Base-by-base conservation (phyloP, 2,888 invertebrate genomes). In the Erebia aethiops region DNA sequence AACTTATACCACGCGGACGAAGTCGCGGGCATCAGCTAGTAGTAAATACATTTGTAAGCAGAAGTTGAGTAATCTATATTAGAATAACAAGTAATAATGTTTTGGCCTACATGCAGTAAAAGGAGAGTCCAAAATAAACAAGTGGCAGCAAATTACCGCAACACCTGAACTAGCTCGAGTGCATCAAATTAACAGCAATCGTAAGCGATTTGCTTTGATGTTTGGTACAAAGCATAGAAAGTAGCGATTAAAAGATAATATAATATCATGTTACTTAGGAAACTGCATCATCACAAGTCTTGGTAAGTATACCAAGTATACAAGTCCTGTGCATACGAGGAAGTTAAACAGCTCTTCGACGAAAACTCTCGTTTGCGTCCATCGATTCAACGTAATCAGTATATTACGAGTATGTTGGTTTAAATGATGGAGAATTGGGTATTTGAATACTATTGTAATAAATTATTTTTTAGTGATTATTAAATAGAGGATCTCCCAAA, bases 101-200 rank as follows among this genome's bases (percentile, higher is more conserved):
- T 18, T 21, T 61, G 57, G 35, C 56, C 26, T n/a, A 18, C 57
- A 51, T 46, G 16, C 26, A 63, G 57, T 68, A 61, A 72, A 62
- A 72, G 69, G 62, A 43, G 51, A 54, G 16, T 61, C 46, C n/a
- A 57, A 65, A 69, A 69, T 69, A 62, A 69, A 62, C 69, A 49
- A 58, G 64, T 16, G 11, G 57, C 18, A 66, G 60, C 51, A 65
- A 69, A 65, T 26, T 46, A 61, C 46, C 46, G 61, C 61, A 61
- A 64, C 35, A 57, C 9, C 43, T 11, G 35, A 18, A 60, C 41
- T 66, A 54, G 41, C 58, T 65, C 64, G 66, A 71, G 71, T 71
- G 67, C 61, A 73, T 73, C 54, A 65, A 65, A 61, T 51, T 46
- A 65, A 71, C 8, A 57, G 57, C 14, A 57, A 57, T 57, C 57